Evolutionary conservation across 1,140 invertebrate species (phyloP), one percentile per base, ranked within the genome.

Genomic region (Caligus rogercresseyi): DNA sequence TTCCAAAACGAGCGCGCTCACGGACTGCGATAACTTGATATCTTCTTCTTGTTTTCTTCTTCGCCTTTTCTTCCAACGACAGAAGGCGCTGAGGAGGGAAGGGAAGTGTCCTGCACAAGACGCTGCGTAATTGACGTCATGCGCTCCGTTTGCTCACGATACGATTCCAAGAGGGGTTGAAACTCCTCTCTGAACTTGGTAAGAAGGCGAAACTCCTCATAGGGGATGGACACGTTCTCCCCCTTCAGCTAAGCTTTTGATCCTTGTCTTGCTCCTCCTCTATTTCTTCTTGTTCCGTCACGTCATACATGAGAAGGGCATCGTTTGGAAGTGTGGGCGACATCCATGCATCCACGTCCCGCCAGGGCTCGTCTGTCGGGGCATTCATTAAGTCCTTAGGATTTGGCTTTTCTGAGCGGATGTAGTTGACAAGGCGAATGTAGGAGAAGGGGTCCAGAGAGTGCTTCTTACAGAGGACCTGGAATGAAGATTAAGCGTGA

Each of bases 361-460:
- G 77, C 85, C 86, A 89, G 1, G 77, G 67, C 13, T 77, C 71
- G 61, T 75, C 70, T 20, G 74, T 70, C 2, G 76, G 14, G 7
- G 54, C 68, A 14, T 72, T 72, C 43, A 78, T 77, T 14, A 87
- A 71, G 20, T 78, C 74, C 51, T 80, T 71, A 26, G 77, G 74
- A n/a, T 67, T 72, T 18, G 80, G 70, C 67, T 81, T 80, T 58
- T 81, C 75, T 24, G 72, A 75, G 67, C 87, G 79, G 58, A 92
- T 83, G 69, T 82, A 94, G 75, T 93, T 93, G 14, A 93, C 82
- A 66, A 92, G 74, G 14, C 43, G 18, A 7, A 61, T 61, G 23
- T 84, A 92, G 0, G 81, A 82, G 72, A 89, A 87, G 68, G 81
- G 83, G 70, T 91, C 87, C 76, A 92, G 80, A 64, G 78, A 78